These are phyloP conservation scores for Leptobrachium leishanense DNA, from an alignment of 2,113 vertebrate genomes.

Conservation along the genomic window DNA sequence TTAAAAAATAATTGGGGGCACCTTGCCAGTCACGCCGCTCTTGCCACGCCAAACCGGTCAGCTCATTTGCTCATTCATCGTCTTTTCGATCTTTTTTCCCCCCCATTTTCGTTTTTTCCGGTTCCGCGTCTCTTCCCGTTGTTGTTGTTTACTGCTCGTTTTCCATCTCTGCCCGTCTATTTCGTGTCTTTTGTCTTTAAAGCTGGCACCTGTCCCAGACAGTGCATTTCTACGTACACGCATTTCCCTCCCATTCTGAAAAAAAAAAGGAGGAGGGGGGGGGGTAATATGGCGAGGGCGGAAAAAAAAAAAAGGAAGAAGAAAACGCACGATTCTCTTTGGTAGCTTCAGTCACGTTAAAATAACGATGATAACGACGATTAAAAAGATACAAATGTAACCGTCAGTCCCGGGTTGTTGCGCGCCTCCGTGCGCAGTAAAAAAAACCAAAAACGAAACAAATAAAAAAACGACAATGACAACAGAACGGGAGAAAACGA, in stretches of 20 bases:
- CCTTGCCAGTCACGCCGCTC: neutral
- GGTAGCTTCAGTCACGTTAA: conserved; percentile 49
- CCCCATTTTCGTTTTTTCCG: neutral
- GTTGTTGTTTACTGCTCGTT: conserved; percentile 56
- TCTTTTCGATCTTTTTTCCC: too few relatives aligned
- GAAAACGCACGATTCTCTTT: conserved; percentile 54
- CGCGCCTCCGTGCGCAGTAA: conserved; percentile 7
- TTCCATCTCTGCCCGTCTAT: conserved; percentile 68
- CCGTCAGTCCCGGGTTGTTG: conserved; percentile 45
- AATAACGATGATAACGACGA: neutral
- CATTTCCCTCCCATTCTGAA: conserved; percentile 65
- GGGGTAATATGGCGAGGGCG: conserved; percentile 20
- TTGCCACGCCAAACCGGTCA: neutral
- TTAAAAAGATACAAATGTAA: conserved; percentile 18
- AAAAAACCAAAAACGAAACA: conserved; percentile 23
- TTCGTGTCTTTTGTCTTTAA: conserved; percentile 75
- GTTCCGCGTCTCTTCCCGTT: neutral
- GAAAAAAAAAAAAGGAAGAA: conserved; percentile 53
- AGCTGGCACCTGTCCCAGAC: conserved; percentile 82
- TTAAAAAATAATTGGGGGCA: neutral
- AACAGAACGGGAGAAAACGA: conserved; percentile 12
- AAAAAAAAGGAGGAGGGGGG: conserved; percentile 55
- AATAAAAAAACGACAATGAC: too few relatives aligned
- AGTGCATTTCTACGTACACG: conserved; percentile 68
- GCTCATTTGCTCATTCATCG: neutral